A percentile compares a stretch with the other conserved stretches of the same genome.
phyloP scores from a whole-genome alignment of 1,140 invertebrate species.

The Bombus picipes region DNA sequence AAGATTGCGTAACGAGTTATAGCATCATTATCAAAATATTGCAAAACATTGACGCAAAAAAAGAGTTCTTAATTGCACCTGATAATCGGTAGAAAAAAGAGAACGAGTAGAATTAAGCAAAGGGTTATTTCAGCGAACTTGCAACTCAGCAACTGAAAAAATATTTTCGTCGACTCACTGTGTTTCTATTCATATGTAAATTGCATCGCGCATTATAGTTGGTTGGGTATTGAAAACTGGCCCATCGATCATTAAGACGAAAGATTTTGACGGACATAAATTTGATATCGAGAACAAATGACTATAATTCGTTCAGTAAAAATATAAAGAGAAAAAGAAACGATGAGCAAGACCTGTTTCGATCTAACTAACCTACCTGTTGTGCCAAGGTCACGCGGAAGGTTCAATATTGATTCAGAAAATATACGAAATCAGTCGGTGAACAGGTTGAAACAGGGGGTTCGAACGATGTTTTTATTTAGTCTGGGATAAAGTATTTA shows the following conservation, averaged over 20 bases:
- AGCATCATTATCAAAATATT: too few species aligned
- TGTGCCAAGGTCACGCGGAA: constrained; percentile 71
- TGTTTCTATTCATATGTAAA: constrained; percentile 51
- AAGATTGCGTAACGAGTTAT: neutral
- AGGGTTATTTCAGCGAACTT: constrained; percentile 3
- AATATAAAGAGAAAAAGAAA: neutral
- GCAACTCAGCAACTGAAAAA: constrained; percentile 25
- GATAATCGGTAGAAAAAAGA: neutral
- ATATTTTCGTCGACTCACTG: constrained; percentile 36
- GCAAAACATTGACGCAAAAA: neutral
- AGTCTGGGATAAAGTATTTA: constrained; percentile 75
- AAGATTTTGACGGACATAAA: neutral
- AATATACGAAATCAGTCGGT: constrained; percentile 77
- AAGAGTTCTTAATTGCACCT: too few species aligned
- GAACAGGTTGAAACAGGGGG: constrained; percentile 66
- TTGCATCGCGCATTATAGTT: constrained; percentile 1
- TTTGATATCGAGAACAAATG: constrained; percentile 25
- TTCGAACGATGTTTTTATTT: constrained; percentile 77
- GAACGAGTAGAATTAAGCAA: neutral
- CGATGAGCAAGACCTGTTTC: constrained; percentile 15
- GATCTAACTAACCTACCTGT: constrained; percentile 70
- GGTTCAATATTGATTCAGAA: constrained; percentile 79
- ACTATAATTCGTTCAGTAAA: constrained; percentile 13
- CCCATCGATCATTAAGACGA: constrained; percentile 23
- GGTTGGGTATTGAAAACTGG: neutral